These are phyloP conservation scores for Terrapene triunguis DNA, from an alignment of 2,113 vertebrate genomes.

Conservation along the genomic window DNA sequence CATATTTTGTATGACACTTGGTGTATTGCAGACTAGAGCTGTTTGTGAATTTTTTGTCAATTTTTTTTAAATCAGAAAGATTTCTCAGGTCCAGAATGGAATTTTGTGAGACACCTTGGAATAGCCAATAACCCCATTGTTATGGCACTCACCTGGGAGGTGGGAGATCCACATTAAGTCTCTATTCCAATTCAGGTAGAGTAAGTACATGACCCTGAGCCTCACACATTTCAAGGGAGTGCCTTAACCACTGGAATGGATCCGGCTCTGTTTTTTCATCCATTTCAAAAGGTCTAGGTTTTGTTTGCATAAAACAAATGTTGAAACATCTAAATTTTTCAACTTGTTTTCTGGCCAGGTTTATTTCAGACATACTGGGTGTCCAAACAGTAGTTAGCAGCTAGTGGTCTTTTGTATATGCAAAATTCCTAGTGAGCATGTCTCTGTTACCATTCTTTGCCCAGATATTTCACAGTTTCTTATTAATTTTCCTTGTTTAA, in stretches of 20 bases:
- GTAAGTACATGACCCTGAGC: neutral
- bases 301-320: neutral
- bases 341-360: neutral
- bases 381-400: neutral
- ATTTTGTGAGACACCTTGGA: neutral
- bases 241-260: neutral
- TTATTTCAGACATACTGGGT: neutral
- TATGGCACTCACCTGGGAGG: neutral
- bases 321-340: neutral
- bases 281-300: neutral
- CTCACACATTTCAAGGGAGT: neutral
- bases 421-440: neutral
- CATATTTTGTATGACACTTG: neutral
- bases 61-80: neutral
- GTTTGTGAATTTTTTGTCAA: neutral
- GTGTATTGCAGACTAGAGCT: neutral
- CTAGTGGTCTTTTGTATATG: neutral
- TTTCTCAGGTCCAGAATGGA: neutral
- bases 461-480: neutral
- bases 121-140: neutral
- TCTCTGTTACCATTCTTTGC: neutral
- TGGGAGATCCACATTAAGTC: neutral
- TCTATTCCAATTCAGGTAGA: neutral
- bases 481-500: neutral
- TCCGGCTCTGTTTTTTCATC: neutral